Base-by-base conservation (phyloP, 2,113 vertebrate species). In the Marcusenius ussheri region DNA sequence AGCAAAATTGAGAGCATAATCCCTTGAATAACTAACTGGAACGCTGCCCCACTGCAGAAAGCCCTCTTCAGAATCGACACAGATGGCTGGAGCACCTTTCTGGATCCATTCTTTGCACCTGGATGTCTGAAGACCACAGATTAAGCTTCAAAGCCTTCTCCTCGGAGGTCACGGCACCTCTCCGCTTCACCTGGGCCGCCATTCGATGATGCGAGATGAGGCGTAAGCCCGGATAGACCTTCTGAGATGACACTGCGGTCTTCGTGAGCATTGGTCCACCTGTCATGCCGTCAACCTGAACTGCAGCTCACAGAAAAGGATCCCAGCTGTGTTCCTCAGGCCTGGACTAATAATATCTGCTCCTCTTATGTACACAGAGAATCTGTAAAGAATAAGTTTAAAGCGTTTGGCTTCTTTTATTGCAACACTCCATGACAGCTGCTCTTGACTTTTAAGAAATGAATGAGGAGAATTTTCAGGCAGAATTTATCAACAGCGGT, bases 21-120 rank as follows among this genome's bases (percentile, higher is more conserved):
- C 85, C 83, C 83, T 15, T 53, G 85, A 87, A 87, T 87, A 87
- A 87, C n/a, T 49, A 53, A 87, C 85, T 35, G 85, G 49, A 87
- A 87, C 27, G 83, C 83, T 31, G 24, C 46, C 47, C 45, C 85
- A 35, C 50, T 19, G 17, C 85, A 53, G 85, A 24, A 51, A 53
- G 31, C 47, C 62, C 50, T 53, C 85, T 31, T 87, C 50, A 53
- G 50, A 47, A 47, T 53, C 50, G 50, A 27, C 49, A 56, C 85
- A 87, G 50, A 87, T 87, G 85, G 50, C 31, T 87, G 27, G 50
- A 87, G 27, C 13, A 47, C 31, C 27, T 87, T 51, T 53, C n/a
- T 35, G 50, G 85, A 87, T 53, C 27, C 49, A 51, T 87, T 50
- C 47, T 50, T 27, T 50, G 47, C 84, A 86, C 84, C n/a, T 49